Evolutionary conservation across 2,888 invertebrate species (phyloP).

Genomic region (Bugula neritina): DNA sequence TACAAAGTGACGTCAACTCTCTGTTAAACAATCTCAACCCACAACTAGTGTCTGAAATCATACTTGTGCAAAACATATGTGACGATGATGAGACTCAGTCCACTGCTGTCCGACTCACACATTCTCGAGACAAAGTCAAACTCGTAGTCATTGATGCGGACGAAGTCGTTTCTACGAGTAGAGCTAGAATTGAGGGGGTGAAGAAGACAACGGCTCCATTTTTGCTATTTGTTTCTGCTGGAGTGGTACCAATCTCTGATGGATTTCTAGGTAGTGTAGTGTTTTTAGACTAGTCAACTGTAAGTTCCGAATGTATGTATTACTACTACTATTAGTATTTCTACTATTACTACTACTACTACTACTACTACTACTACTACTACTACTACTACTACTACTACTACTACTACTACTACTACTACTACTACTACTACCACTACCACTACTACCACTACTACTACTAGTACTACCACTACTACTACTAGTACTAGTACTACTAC

Average conservation of each 20-base stretch:
- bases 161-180: not conserved
- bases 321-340: too few relatives aligned
- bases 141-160: not conserved
- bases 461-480: too few relatives aligned
- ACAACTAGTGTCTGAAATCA: not conserved
- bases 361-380: too few relatives aligned
- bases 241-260: not conserved
- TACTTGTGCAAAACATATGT: conserved; percentile 16
- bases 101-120: not conserved
- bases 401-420: too few relatives aligned
- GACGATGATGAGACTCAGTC: not conserved
- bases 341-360: too few relatives aligned
- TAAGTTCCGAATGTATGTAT: too few relatives aligned
- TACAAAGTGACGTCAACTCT: not conserved
- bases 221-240: conserved; percentile 9
- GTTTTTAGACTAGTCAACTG: too few relatives aligned
- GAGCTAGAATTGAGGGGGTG: not conserved
- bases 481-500: too few relatives aligned
- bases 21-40: not conserved
- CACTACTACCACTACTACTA: too few relatives aligned
- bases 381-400: too few relatives aligned
- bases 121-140: not conserved
- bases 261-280: not conserved
- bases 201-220: conserved; percentile 1
- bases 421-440: too few relatives aligned